Evolutionary conservation across 2,888 invertebrate species (phyloP).

Genomic region (Agrochola lychnidis): DNA sequence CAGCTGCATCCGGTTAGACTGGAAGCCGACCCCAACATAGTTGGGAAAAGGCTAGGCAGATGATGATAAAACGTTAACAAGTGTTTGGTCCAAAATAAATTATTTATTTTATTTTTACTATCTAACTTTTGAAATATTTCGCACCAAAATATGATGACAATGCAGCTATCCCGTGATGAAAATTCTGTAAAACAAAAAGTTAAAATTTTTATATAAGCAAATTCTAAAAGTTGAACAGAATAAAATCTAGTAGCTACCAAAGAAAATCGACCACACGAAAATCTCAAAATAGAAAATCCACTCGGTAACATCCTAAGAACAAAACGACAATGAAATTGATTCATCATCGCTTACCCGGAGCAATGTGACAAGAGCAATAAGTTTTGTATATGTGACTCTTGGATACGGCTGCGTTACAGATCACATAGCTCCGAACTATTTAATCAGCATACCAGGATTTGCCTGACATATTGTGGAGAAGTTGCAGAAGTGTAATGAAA

Average conservation of each 20-base stretch:
- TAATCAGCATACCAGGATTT: conserved; percentile 30
- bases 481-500: neutral
- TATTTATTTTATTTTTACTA: neutral
- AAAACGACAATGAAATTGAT: conserved; percentile 41
- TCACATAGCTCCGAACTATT: conserved; percentile 48
- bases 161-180: too few relatives aligned
- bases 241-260: neutral
- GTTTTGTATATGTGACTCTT: conserved; percentile 45
- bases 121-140: neutral
- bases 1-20: too few relatives aligned
- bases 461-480: neutral
- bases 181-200: neutral
- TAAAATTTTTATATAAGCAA: neutral
- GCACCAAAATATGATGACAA: neutral
- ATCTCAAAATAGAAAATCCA: conserved; percentile 19
- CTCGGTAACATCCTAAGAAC: neutral
- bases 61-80: too few relatives aligned
- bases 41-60: too few relatives aligned
- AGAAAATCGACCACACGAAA: conserved; percentile 17
- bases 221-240: neutral
- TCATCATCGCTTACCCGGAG: conserved; percentile 43
- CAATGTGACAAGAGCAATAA: conserved; percentile 27
- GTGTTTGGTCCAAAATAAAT: too few relatives aligned
- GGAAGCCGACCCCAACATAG: too few relatives aligned
- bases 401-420: conserved; percentile 24